Evolutionary conservation across 2,888 invertebrate species (phyloP).

Genomic region (Corbicula japonica): DNA sequence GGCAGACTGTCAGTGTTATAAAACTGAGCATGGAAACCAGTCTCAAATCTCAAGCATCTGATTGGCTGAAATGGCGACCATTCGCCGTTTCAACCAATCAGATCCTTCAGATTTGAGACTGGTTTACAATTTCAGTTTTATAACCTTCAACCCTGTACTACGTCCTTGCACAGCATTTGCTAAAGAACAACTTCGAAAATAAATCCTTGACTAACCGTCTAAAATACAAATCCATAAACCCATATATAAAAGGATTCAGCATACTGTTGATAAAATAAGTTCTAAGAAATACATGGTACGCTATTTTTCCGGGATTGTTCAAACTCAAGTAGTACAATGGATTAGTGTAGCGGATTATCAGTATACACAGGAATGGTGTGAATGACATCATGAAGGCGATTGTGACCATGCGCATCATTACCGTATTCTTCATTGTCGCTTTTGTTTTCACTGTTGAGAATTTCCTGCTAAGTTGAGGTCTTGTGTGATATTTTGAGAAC

Average conservation of each 20-base stretch:
- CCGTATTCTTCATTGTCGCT: slow-evolving; percentile 55
- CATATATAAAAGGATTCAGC: slow-evolving; percentile 64
- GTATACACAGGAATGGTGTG: slow-evolving; percentile 57
- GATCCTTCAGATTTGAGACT: no score
- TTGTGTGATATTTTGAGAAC: neutral
- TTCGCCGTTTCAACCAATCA: no score
- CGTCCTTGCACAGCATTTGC: slow-evolving; percentile 39
- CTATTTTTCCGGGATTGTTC: slow-evolving; percentile 38
- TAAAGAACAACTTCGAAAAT: slow-evolving; percentile 46
- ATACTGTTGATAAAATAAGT: slow-evolving; percentile 64
- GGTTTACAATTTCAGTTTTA: no score
- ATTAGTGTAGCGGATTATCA: slow-evolving; percentile 58
- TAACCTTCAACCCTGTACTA: no score
- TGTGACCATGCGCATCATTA: slow-evolving; percentile 66
- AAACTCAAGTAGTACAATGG: slow-evolving; percentile 38
- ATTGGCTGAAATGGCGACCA: no score
- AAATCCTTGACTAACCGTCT: slow-evolving; percentile 51
- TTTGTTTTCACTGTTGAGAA: slow-evolving; percentile 26
- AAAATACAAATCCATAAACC: slow-evolving; percentile 62
- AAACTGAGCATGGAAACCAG: no score
- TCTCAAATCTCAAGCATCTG: no score
- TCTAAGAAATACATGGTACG: slow-evolving; percentile 53
- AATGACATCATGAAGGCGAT: slow-evolving; percentile 62
- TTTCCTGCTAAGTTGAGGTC: neutral
- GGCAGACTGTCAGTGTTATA: no score